Conservation (phyloP, 1,140 invertebrate genomes). For the Rhysida immarginata region DNA sequence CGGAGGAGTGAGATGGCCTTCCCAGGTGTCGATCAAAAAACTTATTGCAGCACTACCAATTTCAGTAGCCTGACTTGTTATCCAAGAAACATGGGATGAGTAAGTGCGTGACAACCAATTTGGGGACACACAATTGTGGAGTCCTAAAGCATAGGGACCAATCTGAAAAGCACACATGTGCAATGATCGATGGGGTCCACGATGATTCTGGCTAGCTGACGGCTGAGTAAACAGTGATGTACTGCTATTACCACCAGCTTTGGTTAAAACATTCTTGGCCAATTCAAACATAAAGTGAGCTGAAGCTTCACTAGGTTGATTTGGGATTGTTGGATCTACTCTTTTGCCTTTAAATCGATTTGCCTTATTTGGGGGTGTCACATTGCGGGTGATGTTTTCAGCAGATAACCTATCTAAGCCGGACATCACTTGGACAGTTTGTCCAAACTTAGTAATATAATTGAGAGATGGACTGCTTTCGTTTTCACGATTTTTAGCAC, state of each 20-base stretch:
- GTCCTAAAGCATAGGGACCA: constrained; percentile 86
- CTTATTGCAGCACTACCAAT: constrained; percentile 89
- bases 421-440: no score
- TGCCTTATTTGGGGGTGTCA: no score
- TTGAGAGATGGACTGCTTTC: no score
- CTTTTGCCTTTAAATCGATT: constrained; percentile 87
- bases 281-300: constrained; percentile 98
- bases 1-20: constrained; percentile 87
- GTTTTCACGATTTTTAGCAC: constrained; percentile 41
- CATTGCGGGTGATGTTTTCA: no score
- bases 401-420: no score
- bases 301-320: constrained; percentile 91
- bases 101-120: constrained; percentile 97
- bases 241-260: constrained; percentile 87
- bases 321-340: constrained; percentile 81
- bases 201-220: constrained; percentile 50
- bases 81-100: constrained; percentile 97
- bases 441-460: no score
- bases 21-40: constrained; percentile 96
- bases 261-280: constrained; percentile 81
- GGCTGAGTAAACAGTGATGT: constrained; percentile 75
- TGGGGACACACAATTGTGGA: constrained; percentile 90
- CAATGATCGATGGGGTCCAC: constrained; percentile 74
- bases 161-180: constrained; percentile 97
- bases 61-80: constrained; percentile 96